Conservation (phyloP, 2,113 vertebrate species). For the Erythrolamprus reginae region DNA sequence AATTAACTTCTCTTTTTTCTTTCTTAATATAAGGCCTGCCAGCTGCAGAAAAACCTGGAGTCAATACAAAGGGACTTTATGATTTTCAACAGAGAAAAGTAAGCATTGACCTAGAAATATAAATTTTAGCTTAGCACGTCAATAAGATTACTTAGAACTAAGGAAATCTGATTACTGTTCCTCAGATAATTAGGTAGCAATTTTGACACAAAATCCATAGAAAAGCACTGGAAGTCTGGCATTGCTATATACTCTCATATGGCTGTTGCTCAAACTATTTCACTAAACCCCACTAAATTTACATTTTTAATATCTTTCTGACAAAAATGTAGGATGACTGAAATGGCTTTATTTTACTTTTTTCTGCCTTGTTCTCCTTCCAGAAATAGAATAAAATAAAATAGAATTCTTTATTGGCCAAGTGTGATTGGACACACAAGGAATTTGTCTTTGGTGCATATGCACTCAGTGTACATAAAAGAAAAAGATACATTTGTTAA, state of each 20-base stretch:
- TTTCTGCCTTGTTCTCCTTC: background rate
- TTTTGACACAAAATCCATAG: slow-evolving; percentile 4
- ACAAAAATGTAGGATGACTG: background rate
- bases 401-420: too few relatives aligned
- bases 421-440: too few relatives aligned
- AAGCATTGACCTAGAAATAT: slow-evolving; percentile 50
- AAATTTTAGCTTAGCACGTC: background rate
- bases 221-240: background rate
- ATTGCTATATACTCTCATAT: background rate
- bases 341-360: background rate
- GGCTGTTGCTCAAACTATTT: background rate
- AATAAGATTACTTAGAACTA: background rate
- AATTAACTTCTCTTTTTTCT: slow-evolving; percentile 10
- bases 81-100: slow-evolving; percentile 98
- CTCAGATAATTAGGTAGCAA: background rate
- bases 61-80: slow-evolving; percentile 92
- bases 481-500: too few relatives aligned
- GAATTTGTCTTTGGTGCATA: too few relatives aligned
- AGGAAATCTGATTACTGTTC: background rate
- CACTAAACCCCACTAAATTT: background rate
- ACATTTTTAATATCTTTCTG: background rate
- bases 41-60: slow-evolving; percentile 87
- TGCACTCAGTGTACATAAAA: too few relatives aligned
- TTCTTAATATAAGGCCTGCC: slow-evolving; percentile 69
- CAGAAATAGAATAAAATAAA: background rate